phyloP scores from a whole-genome alignment of 2,888 invertebrate species.

The Callyntrura guangdongensis region DNA sequence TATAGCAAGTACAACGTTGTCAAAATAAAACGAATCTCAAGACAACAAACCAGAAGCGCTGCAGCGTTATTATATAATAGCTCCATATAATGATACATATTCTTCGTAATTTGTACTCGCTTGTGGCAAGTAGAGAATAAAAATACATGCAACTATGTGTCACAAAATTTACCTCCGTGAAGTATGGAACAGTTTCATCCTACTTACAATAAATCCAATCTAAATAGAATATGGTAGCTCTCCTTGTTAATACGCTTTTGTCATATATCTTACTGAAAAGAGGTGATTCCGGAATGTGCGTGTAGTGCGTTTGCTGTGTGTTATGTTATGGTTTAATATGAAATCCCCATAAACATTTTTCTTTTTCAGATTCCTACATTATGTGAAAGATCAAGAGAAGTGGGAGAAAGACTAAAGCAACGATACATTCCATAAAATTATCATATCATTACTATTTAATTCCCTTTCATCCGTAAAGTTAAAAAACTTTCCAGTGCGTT shows the following conservation, averaged over 20 bases:
- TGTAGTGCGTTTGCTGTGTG: neutral
- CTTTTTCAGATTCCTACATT: neutral
- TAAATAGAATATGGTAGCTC: constrained; percentile 5
- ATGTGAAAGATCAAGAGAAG: neutral
- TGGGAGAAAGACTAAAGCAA: neutral
- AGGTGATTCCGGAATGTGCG: neutral
- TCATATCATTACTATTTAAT: constrained; percentile 75
- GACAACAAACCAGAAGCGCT: neutral
- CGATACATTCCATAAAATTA: constrained; percentile 75
- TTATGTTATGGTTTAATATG: neutral
- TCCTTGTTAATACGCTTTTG: constrained; percentile 6
- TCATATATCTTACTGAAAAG: neutral
- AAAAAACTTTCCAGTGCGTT: neutral
- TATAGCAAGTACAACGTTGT: neutral
- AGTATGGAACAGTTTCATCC: neutral
- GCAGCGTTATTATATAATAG: neutral
- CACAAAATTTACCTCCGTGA: constrained; percentile 44
- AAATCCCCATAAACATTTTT: neutral
- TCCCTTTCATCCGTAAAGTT: neutral
- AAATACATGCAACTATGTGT: constrained; percentile 34
- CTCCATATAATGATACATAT: too few species aligned
- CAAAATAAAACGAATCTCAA: neutral
- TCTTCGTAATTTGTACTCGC: too few species aligned
- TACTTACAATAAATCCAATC: neutral
- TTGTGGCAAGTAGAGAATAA: constrained; percentile 21